phyloP scores from a whole-genome alignment of 2,888 invertebrate genomes.

The Timema podura region DNA sequence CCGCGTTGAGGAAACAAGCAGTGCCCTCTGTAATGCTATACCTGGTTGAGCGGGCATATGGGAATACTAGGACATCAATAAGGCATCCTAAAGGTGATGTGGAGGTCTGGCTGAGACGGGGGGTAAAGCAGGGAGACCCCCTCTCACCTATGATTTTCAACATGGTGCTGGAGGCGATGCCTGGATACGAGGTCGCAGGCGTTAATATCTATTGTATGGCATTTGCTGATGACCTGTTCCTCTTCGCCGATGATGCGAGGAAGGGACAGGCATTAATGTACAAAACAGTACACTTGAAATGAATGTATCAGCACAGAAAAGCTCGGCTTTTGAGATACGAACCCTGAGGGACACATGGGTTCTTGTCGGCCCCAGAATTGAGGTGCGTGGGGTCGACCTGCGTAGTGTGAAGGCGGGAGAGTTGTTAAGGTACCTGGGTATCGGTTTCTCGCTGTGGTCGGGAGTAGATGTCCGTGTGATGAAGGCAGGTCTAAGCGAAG shows the following conservation, averaged over 20 bases:
- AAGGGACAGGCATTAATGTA: slow-evolving; percentile 16
- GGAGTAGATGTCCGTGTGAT: background rate
- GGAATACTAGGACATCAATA: slow-evolving; percentile 2
- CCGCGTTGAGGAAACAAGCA: background rate
- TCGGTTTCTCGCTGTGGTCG: slow-evolving; percentile 14
- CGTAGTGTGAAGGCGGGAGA: slow-evolving; percentile 1
- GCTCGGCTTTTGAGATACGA: slow-evolving; percentile 1
- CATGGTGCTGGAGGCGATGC: slow-evolving; percentile 21
- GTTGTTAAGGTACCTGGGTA: slow-evolving; percentile 14
- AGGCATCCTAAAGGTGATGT: too few relatives aligned
- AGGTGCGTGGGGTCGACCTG: slow-evolving; percentile 17
- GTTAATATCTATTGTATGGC: slow-evolving; percentile 20
- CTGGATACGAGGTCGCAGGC: slow-evolving; percentile 12
- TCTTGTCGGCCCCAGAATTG: slow-evolving; percentile 36
- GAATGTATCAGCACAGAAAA: slow-evolving; percentile 20
- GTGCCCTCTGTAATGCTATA: slow-evolving; percentile 20
- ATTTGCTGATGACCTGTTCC: slow-evolving; percentile 30
- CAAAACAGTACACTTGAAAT: slow-evolving; percentile 11
- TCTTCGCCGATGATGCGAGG: slow-evolving; percentile 20
- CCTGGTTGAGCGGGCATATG: slow-evolving; percentile 9
- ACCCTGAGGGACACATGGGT: slow-evolving; percentile 36
- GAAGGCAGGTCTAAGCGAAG: background rate
- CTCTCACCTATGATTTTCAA: slow-evolving; percentile 29
- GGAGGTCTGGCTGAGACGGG: background rate
- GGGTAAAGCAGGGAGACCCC: slow-evolving; percentile 31